Percentiles rank a stretch among this genome's conserved stretches.
Conservation (phyloP, 2,113 vertebrate genomes). For the Kryptolebias marmoratus region DNA sequence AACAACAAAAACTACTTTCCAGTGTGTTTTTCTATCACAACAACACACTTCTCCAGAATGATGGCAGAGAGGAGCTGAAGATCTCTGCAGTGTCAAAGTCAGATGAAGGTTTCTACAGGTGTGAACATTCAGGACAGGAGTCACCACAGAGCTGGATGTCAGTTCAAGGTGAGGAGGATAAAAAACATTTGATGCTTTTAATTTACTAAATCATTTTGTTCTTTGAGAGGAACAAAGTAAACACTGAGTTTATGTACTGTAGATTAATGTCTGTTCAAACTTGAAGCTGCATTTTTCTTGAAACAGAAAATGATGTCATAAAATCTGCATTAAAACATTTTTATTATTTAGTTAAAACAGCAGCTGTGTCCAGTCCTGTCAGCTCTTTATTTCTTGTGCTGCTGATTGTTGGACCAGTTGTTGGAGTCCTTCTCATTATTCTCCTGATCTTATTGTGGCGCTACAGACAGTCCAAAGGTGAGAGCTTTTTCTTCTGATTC, state of each 20-base stretch:
- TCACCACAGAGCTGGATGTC: slow-evolving; percentile 51
- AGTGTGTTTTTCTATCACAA: slow-evolving; percentile 52
- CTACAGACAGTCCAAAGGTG: slow-evolving; percentile 40
- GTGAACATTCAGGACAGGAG: not conserved
- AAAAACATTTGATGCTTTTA: not conserved
- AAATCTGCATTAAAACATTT: not conserved
- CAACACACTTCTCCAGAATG: slow-evolving; percentile 24
- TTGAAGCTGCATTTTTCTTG: too few relatives aligned
- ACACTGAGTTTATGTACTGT: too few relatives aligned
- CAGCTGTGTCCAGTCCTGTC: not conserved
- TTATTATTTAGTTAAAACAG: not conserved
- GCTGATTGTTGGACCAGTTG: slow-evolving; percentile 16
- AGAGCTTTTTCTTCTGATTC: not conserved
- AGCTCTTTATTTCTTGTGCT: not conserved
- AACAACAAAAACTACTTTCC: not conserved
- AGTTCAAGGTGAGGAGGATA: slow-evolving; percentile 27
- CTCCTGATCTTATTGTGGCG: slow-evolving; percentile 11
- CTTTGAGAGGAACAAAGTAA: too few relatives aligned
- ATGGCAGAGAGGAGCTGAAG: slow-evolving; percentile 11
- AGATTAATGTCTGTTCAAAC: too few relatives aligned
- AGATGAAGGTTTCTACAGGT: slow-evolving; percentile 57
- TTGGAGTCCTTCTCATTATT: slow-evolving; percentile 33
- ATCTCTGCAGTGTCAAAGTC: slow-evolving; percentile 47
- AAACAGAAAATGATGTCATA: too few relatives aligned
- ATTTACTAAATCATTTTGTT: too few relatives aligned